These are phyloP conservation scores for Pogonomyrmex californicus DNA, from an alignment of 1,140 invertebrate genomes.

Conservation along the genomic window DNA sequence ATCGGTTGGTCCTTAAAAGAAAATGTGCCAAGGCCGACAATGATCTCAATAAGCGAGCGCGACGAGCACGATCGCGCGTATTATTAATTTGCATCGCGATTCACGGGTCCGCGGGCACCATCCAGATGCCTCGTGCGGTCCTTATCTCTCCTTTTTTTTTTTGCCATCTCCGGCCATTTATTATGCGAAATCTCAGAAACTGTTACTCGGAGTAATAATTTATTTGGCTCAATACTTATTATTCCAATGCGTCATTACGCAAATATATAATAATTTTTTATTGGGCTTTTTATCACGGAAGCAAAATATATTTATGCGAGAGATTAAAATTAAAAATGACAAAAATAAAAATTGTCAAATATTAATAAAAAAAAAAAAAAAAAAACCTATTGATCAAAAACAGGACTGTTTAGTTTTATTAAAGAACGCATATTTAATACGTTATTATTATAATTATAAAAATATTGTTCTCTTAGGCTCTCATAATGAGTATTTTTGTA, in stretches of 20 bases:
- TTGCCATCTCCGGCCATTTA: background rate
- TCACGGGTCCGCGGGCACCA: slow-evolving; percentile 45
- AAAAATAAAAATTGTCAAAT: background rate
- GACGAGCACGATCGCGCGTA: slow-evolving; percentile 31
- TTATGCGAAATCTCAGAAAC: background rate
- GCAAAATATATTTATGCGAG: background rate
- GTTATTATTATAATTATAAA: background rate
- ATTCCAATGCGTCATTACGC: background rate
- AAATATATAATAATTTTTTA: background rate
- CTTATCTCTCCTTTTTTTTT: background rate
- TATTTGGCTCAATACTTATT: background rate
- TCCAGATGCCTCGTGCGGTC: background rate
- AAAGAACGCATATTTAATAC: background rate
- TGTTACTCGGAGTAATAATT: slow-evolving; percentile 1
- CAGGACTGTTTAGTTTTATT: background rate
- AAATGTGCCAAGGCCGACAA: slow-evolving; percentile 74
- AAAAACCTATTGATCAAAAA: background rate
- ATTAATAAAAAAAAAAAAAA: background rate
- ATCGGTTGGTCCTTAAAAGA: slow-evolving; percentile 72
- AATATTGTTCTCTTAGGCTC: background rate
- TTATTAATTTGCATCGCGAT: slow-evolving; percentile 71
- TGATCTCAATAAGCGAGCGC: slow-evolving; percentile 45
- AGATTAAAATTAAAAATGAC: background rate
- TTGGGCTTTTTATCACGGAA: background rate
- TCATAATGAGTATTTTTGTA: background rate